Evolutionary conservation across 2,797 vertebrate genomes (phyloP).

Genomic region (Argyrosomus regius): DNA sequence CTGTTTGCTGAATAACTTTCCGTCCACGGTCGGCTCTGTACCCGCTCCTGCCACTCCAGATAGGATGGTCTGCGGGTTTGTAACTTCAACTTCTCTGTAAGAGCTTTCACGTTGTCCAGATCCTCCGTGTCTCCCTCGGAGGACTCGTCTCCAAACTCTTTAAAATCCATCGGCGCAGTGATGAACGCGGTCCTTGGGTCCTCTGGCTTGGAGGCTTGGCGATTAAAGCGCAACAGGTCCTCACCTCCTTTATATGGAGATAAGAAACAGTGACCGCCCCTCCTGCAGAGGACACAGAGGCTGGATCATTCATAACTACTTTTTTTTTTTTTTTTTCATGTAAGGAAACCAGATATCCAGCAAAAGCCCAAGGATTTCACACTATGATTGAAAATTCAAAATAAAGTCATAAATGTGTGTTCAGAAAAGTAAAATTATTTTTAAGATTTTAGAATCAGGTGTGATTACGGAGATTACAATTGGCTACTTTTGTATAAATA

Average conservation of each 20-base stretch:
- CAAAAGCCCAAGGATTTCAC: not conserved
- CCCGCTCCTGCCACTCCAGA: constrained; percentile 92
- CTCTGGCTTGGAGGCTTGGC: constrained; percentile 2
- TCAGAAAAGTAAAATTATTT: not conserved
- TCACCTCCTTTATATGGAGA: constrained; percentile 75
- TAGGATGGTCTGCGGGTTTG: constrained; percentile 95
- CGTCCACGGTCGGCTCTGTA: constrained; percentile 89
- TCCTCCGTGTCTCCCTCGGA: constrained; percentile 83
- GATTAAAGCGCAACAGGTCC: constrained; percentile 68
- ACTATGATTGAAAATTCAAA: not conserved
- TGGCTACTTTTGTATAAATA: not conserved
- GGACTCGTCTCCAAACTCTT: constrained; percentile 84
- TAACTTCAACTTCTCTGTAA: constrained; percentile 92
- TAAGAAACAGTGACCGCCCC: constrained; percentile 80
- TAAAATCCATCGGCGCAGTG: constrained; percentile 81
- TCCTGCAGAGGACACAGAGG: constrained; percentile 48
- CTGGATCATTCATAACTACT: constrained; percentile 17
- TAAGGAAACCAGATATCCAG: not conserved
- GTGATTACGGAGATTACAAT: no score
- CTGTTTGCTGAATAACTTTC: constrained; percentile 16
- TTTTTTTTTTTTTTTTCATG: not conserved
- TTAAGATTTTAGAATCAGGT: not conserved
- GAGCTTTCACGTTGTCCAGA: constrained; percentile 91
- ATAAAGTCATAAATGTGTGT: not conserved
- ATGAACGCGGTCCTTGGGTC: not conserved